These are phyloP conservation scores for Rhinogobius similis DNA, from an alignment of 2,113 vertebrate species.

Conservation along the genomic window DNA sequence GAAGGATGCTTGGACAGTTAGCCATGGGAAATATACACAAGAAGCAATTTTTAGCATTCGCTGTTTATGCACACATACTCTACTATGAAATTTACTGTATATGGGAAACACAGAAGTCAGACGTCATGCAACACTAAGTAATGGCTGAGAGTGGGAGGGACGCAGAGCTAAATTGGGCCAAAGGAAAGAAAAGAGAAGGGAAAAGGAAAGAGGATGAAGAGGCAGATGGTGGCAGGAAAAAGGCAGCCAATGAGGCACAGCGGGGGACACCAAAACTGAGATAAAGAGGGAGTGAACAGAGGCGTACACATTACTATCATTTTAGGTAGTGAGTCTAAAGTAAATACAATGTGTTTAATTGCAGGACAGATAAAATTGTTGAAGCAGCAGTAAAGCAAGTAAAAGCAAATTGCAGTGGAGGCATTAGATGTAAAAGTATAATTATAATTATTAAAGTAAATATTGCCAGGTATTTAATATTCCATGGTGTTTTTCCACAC, in stretches of 20 bases:
- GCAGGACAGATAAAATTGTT: neutral
- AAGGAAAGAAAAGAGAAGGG: conserved; percentile 21
- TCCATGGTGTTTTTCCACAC: too few relatives aligned
- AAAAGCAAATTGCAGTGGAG: too few relatives aligned
- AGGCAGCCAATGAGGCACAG: conserved; percentile 54
- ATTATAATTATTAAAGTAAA: neutral
- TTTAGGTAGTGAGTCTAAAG: neutral
- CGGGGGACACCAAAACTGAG: conserved; percentile 47
- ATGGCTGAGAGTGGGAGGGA: conserved; percentile 36
- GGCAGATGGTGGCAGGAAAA: conserved; percentile 67
- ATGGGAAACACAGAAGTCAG: conserved; percentile 4
- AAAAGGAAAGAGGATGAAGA: conserved; percentile 39
- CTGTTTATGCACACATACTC: too few relatives aligned
- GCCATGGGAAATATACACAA: conserved; percentile 17
- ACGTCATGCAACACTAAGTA: conserved; percentile 5
- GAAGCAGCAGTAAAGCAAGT: too few relatives aligned
- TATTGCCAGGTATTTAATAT: neutral
- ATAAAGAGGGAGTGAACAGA: conserved; percentile 40
- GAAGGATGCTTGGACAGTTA: too few relatives aligned
- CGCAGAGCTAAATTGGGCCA: conserved; percentile 31
- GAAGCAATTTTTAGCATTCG: too few relatives aligned
- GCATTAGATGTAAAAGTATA: neutral
- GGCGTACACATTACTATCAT: conserved; percentile 11
- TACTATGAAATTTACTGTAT: neutral
- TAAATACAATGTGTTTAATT: neutral